Conservation (phyloP, 2,888 invertebrate genomes). For the Dasypolia templi region DNA sequence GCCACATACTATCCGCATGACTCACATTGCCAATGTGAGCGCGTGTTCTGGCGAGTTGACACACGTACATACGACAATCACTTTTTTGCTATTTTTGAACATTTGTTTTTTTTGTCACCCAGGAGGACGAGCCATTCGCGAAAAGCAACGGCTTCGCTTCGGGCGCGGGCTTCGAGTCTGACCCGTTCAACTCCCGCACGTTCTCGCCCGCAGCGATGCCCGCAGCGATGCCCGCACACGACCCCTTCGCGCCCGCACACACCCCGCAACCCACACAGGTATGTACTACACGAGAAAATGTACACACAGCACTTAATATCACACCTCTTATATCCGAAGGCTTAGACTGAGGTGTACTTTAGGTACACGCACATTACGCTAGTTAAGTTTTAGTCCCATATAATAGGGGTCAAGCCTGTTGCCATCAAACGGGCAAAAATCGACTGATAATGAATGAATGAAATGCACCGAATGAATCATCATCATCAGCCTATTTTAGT, state of each 20-base stretch:
- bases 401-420: background rate
- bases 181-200: slow-evolving; percentile 86
- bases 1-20: too few species aligned
- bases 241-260: slow-evolving; percentile 91
- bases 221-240: slow-evolving; percentile 78
- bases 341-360: background rate
- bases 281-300: background rate
- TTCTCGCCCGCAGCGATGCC: slow-evolving; percentile 66
- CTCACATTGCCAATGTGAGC: too few species aligned
- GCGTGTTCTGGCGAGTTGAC: background rate
- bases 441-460: too few species aligned
- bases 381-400: background rate
- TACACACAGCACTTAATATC: background rate
- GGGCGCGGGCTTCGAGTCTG: slow-evolving; percentile 80
- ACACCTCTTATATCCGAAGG: background rate
- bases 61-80: too few species aligned
- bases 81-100: background rate
- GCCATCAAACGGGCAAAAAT: background rate
- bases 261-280: slow-evolving; percentile 64
- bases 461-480: too few species aligned
- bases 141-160: slow-evolving; percentile 78
- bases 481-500: too few species aligned
- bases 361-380: background rate
- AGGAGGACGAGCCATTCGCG: slow-evolving; percentile 82
- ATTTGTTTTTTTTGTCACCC: slow-evolving; percentile 1